Base-by-base conservation (phyloP, 2,888 invertebrate species). In the Polyploca ridens region DNA sequence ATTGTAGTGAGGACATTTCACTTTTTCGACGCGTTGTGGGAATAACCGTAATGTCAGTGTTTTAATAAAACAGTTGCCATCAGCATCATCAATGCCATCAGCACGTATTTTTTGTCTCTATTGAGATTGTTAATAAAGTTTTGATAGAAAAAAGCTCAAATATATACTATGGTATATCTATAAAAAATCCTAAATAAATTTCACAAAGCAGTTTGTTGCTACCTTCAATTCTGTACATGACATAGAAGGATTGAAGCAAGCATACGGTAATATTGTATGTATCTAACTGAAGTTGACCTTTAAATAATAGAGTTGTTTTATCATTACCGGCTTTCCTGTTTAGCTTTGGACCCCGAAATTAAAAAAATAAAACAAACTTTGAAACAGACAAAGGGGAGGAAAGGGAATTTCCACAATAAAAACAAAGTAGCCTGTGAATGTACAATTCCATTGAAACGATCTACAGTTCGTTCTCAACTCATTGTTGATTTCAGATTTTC, bases 391-490 rank as follows among this genome's bases (percentile, higher is more conserved):
- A 35, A 62, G 33, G 19, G 44, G n/a, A 8, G 33, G 67, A 41
- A 41, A 41, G 41, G 13, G 13, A 41, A 41, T 41, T 41, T 41
- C 13, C 13, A 69, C 76, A 80, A 78, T 80, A 81, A 81, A 79
- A 78, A 77, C 77, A 77, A 78, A 78, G 71, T 77, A 71, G 72
- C 66, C 73, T 66, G 73, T 64, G 69, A 70, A 75, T 81, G 78
- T 76, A 73, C 74, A 73, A 76, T 76, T 69, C 70, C 62, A 73
- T 44, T 33, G 65, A 68, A 69, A 68, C 73, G 74, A 75, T 75
- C 66, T 79, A 79, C 71, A 68, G 72, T 76, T 75, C 77, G 72
- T 19, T 54, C 19, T 8, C 54, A 7, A 19, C 71, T 73, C 71
- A 61, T 66, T 72, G 73, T 81, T 76, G 74, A 78, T 76, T 81